A percentile compares a stretch with the other conserved stretches of the same genome.
These are phyloP conservation scores for Proterorhinus semilunaris DNA, from an alignment of 2,113 vertebrate genomes.

Conservation along the genomic window DNA sequence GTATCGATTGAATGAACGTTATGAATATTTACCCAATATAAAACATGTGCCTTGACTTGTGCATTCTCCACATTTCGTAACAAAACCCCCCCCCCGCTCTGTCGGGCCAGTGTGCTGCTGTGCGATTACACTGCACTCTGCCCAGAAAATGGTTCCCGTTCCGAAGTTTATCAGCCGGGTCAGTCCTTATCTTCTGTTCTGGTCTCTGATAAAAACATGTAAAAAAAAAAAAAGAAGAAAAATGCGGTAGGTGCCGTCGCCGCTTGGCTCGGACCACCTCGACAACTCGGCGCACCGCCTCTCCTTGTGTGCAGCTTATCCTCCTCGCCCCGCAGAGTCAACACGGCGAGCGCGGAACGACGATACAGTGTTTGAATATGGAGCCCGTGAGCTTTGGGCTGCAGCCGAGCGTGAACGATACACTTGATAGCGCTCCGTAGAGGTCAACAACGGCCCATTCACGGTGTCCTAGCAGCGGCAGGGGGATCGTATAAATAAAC, in stretches of 20 bases:
- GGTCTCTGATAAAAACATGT: not conserved
- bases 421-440: not conserved
- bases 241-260: constrained; percentile 32
- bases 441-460: not conserved
- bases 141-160: constrained; percentile 12
- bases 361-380: not conserved
- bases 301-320: no score
- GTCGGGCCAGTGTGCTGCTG: not conserved
- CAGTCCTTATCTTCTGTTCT: constrained; percentile 50
- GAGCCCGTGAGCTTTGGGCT: not conserved
- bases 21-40: no score
- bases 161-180: constrained; percentile 50
- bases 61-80: no score
- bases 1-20: no score
- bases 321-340: not conserved
- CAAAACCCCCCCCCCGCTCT: no score
- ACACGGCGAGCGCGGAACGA: not conserved
- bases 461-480: not conserved
- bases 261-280: constrained; percentile 1
- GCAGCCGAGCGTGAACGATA: not conserved
- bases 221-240: no score
- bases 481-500: not conserved
- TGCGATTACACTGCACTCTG: not conserved
- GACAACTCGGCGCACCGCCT: not conserved
- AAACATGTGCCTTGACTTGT: no score